phyloP scores from a whole-genome alignment of 2,113 vertebrate genomes.

The Mixornis gularis region DNA sequence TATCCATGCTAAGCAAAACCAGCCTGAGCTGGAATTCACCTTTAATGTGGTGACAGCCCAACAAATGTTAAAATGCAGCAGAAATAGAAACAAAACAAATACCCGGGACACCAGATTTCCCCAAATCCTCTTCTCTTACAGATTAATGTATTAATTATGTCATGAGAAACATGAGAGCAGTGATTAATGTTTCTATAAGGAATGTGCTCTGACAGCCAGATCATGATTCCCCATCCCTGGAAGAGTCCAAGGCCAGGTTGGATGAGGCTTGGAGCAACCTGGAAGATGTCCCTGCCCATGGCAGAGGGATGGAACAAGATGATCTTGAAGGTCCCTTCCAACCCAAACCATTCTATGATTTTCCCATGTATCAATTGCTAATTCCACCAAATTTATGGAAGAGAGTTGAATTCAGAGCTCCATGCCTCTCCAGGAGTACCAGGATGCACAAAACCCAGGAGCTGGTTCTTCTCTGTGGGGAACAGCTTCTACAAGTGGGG shows the following conservation, averaged over 20 bases:
- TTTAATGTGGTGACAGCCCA: not conserved
- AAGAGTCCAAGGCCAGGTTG: not conserved
- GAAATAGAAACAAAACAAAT: not conserved
- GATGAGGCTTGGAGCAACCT: not conserved
- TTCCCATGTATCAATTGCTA: not conserved
- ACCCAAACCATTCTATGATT: not conserved
- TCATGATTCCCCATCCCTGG: not conserved
- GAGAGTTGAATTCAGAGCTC: not conserved
- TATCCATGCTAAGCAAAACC: not conserved
- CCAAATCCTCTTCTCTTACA: not conserved
- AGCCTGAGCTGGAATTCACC: not conserved
- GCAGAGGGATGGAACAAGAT: not conserved
- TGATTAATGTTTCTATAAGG: not conserved
- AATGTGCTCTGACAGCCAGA: not conserved
- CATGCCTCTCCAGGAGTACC: not conserved
- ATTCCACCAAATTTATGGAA: not conserved
- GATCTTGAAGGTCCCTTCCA: not conserved
- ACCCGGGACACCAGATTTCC: not conserved
- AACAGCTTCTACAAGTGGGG: not conserved
- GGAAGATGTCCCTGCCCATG: no score
- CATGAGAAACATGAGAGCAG: not conserved
- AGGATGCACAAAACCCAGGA: not conserved
- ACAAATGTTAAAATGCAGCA: not conserved
- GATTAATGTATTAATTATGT: not conserved
- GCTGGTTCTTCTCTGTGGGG: rapidly evolving